phyloP scores from a whole-genome alignment of 2,888 invertebrate genomes.

The Acronicta alni region DNA sequence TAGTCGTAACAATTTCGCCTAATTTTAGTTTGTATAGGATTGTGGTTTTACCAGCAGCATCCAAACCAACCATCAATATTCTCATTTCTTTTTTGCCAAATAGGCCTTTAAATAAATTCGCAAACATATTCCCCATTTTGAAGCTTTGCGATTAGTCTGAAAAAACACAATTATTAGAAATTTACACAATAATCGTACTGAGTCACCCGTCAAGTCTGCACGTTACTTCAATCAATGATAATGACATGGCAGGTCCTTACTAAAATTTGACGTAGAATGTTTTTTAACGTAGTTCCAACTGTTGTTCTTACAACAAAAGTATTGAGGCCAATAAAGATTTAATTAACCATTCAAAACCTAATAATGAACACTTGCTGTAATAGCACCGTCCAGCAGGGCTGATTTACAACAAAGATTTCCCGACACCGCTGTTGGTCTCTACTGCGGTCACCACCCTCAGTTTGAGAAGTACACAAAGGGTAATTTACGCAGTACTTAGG shows the following conservation, averaged over 20 bases:
- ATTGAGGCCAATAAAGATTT: constrained; percentile 4
- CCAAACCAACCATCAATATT: constrained; percentile 99
- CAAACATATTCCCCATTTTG: constrained; percentile 99
- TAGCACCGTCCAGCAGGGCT: constrained; percentile 21
- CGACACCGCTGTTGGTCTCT: constrained; percentile 88
- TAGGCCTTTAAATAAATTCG: constrained; percentile 99
- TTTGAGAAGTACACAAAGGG: constrained; percentile 62
- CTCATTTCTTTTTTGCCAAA: constrained; percentile 99
- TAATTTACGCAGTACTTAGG: constrained; percentile 51
- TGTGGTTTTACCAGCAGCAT: constrained; percentile 99
- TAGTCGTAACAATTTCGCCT: constrained; percentile 99
- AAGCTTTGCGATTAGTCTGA: constrained; percentile 88
- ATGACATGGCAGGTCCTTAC: constrained; percentile 86
- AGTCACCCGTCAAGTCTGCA: constrained; percentile 82
- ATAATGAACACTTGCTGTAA: constrained; percentile 12
- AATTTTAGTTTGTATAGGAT: constrained; percentile 99
- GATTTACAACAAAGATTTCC: constrained; percentile 78
- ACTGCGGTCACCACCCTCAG: constrained; percentile 88
- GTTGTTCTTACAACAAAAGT: constrained; percentile 8
- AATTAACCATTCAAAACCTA: constrained; percentile 11
- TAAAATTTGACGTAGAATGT: constrained; percentile 64
- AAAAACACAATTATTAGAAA: constrained; percentile 72
- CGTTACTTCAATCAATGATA: constrained; percentile 87
- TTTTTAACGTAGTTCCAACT: constrained; percentile 40
- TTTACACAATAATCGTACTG: constrained; percentile 72